Percentiles rank a stretch among this genome's conserved stretches.
Conservation (phyloP, 2,113 vertebrate genomes). For the Thermophis baileyi region DNA sequence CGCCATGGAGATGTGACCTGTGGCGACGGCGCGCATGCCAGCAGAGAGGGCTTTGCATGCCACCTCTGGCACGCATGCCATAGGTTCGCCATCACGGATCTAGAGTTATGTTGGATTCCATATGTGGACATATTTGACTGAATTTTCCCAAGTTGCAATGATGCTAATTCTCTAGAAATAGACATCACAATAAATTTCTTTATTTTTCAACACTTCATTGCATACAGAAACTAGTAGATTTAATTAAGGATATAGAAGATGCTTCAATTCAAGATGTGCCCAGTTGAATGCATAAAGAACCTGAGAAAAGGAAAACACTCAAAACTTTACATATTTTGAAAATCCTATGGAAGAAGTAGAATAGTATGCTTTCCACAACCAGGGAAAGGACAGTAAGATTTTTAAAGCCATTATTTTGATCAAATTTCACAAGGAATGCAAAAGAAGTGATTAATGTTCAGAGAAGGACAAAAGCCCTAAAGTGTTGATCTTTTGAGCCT, state of each 20-base stretch:
- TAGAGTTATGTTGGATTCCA: background rate
- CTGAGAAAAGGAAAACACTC: background rate
- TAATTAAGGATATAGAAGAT: background rate
- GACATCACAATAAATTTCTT: background rate
- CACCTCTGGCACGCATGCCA: too few relatives aligned
- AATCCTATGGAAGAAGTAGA: background rate
- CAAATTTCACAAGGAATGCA: background rate
- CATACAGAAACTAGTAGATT: background rate
- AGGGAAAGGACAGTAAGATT: background rate
- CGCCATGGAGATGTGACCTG: too few relatives aligned
- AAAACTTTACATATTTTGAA: background rate
- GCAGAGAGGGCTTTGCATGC: too few relatives aligned
- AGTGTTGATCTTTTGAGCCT: background rate
- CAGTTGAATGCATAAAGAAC: background rate
- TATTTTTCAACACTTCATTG: background rate
- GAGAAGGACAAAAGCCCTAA: background rate
- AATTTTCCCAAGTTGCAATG: background rate
- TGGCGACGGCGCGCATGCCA: too few relatives aligned
- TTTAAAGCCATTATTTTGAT: background rate
- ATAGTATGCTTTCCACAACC: background rate
- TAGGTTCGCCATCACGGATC: too few relatives aligned
- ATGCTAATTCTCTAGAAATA: background rate
- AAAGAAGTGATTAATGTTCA: background rate
- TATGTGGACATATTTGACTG: background rate
- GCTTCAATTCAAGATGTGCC: background rate